Conservation (phyloP, 2,113 vertebrate genomes). For the Neofelis nebulosa region DNA sequence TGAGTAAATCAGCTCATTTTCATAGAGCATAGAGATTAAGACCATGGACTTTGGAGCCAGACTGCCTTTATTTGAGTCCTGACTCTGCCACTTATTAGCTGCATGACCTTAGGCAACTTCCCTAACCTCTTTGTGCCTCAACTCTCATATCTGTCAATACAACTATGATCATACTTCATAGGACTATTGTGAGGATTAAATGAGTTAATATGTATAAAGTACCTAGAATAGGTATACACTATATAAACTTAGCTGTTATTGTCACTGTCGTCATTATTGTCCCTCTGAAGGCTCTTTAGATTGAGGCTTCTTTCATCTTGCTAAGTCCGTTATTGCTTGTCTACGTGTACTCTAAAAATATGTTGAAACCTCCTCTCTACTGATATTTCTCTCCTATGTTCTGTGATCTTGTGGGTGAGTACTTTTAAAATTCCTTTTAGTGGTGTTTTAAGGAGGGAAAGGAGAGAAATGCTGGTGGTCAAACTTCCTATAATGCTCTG, state of each 20-base stretch:
- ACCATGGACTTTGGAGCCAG: background rate
- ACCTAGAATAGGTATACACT: background rate
- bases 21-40: background rate
- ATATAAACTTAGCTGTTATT: slow-evolving; percentile 24
- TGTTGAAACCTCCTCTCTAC: background rate
- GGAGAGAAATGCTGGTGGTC: background rate
- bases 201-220: slow-evolving; percentile 7
- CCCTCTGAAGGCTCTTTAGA: background rate
- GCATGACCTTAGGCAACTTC: background rate
- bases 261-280: background rate
- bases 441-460: background rate
- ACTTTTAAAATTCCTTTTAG: background rate
- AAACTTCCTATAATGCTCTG: background rate
- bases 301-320: background rate
- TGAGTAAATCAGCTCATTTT: background rate
- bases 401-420: background rate
- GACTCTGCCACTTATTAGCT: slow-evolving; percentile 2
- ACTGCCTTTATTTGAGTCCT: slow-evolving; percentile 12
- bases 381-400: background rate
- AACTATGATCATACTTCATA: slow-evolving; percentile 1
- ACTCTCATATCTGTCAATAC: slow-evolving; percentile 5
- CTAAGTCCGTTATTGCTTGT: background rate
- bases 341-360: slow-evolving; percentile 4
- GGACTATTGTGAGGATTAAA: background rate
- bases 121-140: slow-evolving; percentile 18